phyloP scores from a whole-genome alignment of 2,797 vertebrate genomes.

The Myotis findleyi region DNA sequence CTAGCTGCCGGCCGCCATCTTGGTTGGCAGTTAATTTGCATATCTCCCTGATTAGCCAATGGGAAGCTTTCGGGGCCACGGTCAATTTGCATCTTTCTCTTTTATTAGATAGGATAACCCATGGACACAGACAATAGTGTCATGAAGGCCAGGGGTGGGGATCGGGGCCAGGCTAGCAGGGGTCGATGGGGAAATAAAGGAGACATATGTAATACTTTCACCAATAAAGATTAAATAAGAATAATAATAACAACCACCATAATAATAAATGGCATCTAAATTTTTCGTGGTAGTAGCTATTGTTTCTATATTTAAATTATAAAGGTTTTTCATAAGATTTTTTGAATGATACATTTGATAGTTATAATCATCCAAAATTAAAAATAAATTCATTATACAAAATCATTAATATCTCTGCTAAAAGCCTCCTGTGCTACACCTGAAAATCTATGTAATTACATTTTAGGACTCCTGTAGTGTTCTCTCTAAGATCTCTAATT shows the following conservation, averaged over 20 bases:
- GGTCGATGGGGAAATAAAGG: too few relatives aligned
- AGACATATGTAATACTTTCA: too few relatives aligned
- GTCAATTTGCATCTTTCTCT: too few relatives aligned
- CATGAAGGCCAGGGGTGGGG: too few relatives aligned
- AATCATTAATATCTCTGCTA: background rate
- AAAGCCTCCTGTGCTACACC: background rate
- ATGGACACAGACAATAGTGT: too few relatives aligned
- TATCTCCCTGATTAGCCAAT: too few relatives aligned
- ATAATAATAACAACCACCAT: background rate
- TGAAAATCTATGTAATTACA: background rate
- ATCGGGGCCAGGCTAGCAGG: too few relatives aligned
- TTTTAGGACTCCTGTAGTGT: background rate
- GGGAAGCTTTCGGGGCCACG: too few relatives aligned
- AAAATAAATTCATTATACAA: background rate
- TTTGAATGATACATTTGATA: background rate
- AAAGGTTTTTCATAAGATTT: background rate
- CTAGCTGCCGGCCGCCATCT: too few relatives aligned
- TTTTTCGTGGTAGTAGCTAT: background rate
- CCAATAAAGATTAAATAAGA: too few relatives aligned
- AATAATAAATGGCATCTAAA: background rate
- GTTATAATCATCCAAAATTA: background rate
- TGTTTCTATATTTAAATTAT: background rate
- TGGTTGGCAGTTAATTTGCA: too few relatives aligned
- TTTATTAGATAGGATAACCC: too few relatives aligned
- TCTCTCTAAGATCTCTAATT: background rate